Conservation (phyloP, 2,797 vertebrate species). For the Pseudochirops cupreus region DNA sequence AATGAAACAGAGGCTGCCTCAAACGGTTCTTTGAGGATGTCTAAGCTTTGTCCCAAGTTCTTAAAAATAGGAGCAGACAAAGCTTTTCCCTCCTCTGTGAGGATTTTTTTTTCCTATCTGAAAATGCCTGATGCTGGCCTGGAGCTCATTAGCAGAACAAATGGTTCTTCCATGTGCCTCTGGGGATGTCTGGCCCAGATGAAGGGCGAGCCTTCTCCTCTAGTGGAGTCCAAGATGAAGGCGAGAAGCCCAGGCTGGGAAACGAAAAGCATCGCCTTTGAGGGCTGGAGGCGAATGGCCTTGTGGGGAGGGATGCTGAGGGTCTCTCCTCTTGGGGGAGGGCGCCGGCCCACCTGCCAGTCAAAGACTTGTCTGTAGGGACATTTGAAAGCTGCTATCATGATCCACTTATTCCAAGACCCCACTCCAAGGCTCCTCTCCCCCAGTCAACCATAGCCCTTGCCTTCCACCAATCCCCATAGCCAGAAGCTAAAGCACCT, state of each 20-base stretch:
- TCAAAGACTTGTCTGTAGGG: neutral
- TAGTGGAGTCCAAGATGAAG: neutral
- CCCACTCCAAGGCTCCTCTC: neutral
- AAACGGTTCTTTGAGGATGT: slow-evolving; percentile 77
- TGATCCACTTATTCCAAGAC: too few species aligned
- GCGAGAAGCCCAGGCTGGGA: neutral
- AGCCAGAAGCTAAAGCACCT: neutral
- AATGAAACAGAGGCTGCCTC: slow-evolving; percentile 78
- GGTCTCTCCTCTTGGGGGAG: fast-evolving
- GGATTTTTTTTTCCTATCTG: slow-evolving; percentile 66
- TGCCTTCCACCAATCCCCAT: neutral
- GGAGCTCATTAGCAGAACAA: neutral
- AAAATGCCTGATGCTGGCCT: neutral
- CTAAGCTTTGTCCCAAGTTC: slow-evolving; percentile 70
- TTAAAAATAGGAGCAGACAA: slow-evolving; percentile 73
- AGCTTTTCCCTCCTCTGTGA: slow-evolving; percentile 49
- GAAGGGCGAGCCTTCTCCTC: neutral
- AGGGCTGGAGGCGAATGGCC: neutral
- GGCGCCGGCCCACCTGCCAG: too few species aligned
- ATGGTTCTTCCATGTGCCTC: neutral
- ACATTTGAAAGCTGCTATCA: neutral
- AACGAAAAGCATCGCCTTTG: neutral
- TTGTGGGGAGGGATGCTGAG: neutral
- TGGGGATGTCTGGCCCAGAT: neutral
- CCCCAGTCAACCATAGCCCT: fast-evolving